Conservation (phyloP, 2,113 vertebrate genomes). For the Crypturellus undulatus region DNA sequence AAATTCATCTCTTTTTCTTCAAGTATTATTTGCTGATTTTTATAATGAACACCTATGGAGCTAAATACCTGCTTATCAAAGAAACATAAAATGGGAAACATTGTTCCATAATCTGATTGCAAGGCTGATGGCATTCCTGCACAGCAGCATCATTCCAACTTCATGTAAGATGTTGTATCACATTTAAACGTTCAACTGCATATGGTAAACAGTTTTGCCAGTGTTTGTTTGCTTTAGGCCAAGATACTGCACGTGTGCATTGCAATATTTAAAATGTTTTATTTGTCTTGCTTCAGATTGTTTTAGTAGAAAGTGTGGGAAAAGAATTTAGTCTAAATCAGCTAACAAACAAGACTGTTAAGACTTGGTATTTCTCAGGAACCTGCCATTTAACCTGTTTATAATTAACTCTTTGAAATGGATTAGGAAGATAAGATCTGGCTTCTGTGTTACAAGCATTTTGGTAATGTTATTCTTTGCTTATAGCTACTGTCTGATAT, state of each 20-base stretch:
- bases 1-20: not conserved
- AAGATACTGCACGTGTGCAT: not conserved
- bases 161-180: not conserved
- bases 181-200: not conserved
- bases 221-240: not conserved
- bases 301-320: not conserved
- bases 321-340: not conserved
- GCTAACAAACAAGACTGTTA: not conserved
- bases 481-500: not conserved
- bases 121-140: rapidly evolving
- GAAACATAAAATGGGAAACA: not conserved
- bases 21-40: not conserved
- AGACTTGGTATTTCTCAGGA: not conserved
- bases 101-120: not conserved
- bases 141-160: rapidly evolving
- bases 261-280: not conserved
- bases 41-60: not conserved
- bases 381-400: not conserved
- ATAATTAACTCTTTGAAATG: not conserved
- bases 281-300: not conserved
- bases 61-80: not conserved
- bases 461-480: not conserved
- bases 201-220: not conserved
- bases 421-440: not conserved
- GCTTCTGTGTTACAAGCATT: not conserved